Evolutionary conservation across 1,140 invertebrate species (phyloP), one percentile per base, ranked within the genome.

Genomic region (Nasonia longicornis): DNA sequence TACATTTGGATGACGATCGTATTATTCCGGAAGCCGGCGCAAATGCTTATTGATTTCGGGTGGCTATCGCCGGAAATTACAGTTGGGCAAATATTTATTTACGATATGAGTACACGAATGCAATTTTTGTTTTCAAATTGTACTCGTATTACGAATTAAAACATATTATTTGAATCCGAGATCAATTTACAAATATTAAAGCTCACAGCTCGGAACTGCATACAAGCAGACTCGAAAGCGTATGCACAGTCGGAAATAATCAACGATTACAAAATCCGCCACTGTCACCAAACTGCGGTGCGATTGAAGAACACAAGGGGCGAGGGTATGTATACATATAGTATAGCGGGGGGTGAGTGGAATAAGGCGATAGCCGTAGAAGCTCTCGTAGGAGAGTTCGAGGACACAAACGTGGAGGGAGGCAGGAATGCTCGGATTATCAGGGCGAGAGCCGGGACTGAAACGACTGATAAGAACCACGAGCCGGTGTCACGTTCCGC

Each of bases 361-460:
- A 67, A 16, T 11, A 67, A 80, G 82, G 70, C 64, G 79, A 74
- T 45, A 26, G 26, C 63, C 22, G 29, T n/a, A 2, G 71, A 8
- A 48, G 20, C 80, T 84, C 80, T 84, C 77, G 80, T 38, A 77
- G 82, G 64, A 52, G 48, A 77, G 82, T 58, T 76, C 35, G 52
- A 76, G 74, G 76, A 71, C 64, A 77, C 45, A 81, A 84, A 88
- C 87, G 87, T 85, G 85, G 84, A 75, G 79, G 84, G 84, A 86
- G 86, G 83, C 84, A 85, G 86, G 84, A 89, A 89, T 87, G 86
- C 87, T 87, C 84, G 86, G 85, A 90, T 89, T 89, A 89, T 89
- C 88, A 83, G 70, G 7, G 58, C 8, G 48, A 66, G 82, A 63
- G 26, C 73, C 69, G 75, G 85, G 85, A 81, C 82, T 80, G 84